Base-by-base conservation (phyloP, 2,797 vertebrate species). In the Anabacerthia variegaticeps region DNA sequence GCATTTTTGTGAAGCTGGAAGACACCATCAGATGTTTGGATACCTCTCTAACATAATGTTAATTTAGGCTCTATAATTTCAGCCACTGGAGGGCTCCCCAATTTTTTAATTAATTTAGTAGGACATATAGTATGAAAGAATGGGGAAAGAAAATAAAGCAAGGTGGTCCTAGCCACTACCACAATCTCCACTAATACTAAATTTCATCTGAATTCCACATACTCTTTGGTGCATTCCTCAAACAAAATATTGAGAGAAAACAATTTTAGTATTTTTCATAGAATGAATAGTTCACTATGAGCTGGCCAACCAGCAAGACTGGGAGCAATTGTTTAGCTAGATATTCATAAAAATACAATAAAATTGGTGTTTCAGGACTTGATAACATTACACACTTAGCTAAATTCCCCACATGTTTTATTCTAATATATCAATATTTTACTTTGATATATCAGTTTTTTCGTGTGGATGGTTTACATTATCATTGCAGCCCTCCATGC, bases 71-170 rank as follows among this genome's bases (percentile, higher is more conserved):
- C 49, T 94, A 75, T 66, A 74, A 77, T 81, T 91, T 92, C 83
- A 87, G 36, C 91, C 95, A 95, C 95, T 96, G 94, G 94, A 92
- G 94, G 94, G 94, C 93, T 95, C 95, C 36, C 85, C 48, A 48
- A 83, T 92, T 97, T 92, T 95, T 91, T 23, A 77, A 91, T 74
- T 93, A 81, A 68, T 94, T 95, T 62, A 55, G 14, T 77, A 55
- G 52, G 51, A 85, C 51, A 37, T 58, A 20, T 1, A 68, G 11
- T 55, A 34, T 51, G n/a, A 92, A 89, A 80, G 34, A 83, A 52
- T 76, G 48, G 27, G 83, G 48, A 36, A 80, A 79, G 20, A 32
- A 78, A 5, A 30, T n/a, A 75, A 71, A 79, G 14, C 39, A 72
- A 22, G 9, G 10, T 75, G 55, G 66, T 87, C 54, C n/a, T 32